These are phyloP conservation scores for Zosterops borbonicus DNA, from an alignment of 2,113 vertebrate species.

Conservation along the genomic window DNA sequence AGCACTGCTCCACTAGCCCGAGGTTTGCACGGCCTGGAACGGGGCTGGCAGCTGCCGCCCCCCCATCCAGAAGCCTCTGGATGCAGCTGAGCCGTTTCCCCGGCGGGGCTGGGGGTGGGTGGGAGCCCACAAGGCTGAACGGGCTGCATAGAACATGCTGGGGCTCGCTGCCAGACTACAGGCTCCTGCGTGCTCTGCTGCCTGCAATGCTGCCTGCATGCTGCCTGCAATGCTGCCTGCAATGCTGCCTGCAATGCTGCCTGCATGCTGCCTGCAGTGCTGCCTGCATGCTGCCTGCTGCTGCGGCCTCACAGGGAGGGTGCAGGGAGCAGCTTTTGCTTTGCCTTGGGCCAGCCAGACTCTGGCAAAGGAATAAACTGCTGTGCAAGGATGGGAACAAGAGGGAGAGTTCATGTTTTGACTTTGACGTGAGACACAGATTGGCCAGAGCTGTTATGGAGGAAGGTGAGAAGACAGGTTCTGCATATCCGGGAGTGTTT, in stretches of 20 bases:
- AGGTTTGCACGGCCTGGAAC: background rate
- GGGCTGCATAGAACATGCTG: background rate
- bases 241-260: background rate
- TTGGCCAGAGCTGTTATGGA: background rate
- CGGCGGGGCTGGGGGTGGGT: background rate
- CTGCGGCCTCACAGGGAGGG: background rate
- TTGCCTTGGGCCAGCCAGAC: background rate
- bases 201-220: background rate
- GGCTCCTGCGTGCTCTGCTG: background rate
- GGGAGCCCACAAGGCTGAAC: background rate
- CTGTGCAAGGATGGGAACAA: background rate
- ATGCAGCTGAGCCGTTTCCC: background rate
- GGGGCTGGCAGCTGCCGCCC: background rate
- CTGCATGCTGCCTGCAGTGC: background rate
- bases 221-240: background rate
- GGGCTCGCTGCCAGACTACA: conserved; percentile 9
- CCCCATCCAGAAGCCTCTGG: background rate
- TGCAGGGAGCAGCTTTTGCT: background rate
- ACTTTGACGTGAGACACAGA: background rate
- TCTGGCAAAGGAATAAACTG: background rate
- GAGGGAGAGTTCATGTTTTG: background rate
- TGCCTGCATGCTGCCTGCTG: background rate
- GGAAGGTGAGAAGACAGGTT: background rate
- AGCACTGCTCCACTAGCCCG: background rate
- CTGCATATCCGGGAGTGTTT: background rate